These are phyloP conservation scores for Drosophila navojoa DNA, from an alignment of 1,140 invertebrate species.

Conservation along the genomic window DNA sequence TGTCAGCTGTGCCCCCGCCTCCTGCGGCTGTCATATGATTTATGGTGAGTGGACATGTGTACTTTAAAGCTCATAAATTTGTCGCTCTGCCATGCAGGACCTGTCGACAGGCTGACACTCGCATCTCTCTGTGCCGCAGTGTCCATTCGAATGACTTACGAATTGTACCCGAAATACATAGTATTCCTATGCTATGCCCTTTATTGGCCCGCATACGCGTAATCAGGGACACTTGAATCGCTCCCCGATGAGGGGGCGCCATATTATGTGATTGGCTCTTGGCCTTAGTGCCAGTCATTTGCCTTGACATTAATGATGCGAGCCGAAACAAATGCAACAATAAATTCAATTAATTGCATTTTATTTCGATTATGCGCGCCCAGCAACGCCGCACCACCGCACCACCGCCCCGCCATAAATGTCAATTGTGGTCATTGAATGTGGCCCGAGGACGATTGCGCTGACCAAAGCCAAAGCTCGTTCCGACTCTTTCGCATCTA, in stretches of 20 bases:
- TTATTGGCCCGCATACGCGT: constrained; percentile 10
- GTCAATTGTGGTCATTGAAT: constrained; percentile 75
- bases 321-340: constrained; percentile 64
- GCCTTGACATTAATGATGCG: constrained; percentile 47
- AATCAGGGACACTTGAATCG: constrained; percentile 6
- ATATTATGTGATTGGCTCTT: constrained; percentile 10
- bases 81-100: constrained; percentile 43
- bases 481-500: constrained; percentile 53
- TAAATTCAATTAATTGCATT: constrained; percentile 83
- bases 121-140: not conserved
- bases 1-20: constrained; percentile 27
- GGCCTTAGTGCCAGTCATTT: constrained; percentile 33
- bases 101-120: constrained; percentile 35
- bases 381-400: not conserved
- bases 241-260: not conserved
- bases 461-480: not conserved
- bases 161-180: not conserved
- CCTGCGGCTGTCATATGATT: constrained; percentile 56
- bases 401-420: constrained; percentile 53
- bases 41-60: constrained; percentile 74
- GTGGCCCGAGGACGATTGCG: not conserved
- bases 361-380: constrained; percentile 71
- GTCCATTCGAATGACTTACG: not conserved
- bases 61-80: constrained; percentile 81
- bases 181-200: not conserved